Evolutionary conservation across 2,888 invertebrate species (phyloP), one percentile per base, ranked within the genome.

Genomic region (Rotaria magnacalcarata): DNA sequence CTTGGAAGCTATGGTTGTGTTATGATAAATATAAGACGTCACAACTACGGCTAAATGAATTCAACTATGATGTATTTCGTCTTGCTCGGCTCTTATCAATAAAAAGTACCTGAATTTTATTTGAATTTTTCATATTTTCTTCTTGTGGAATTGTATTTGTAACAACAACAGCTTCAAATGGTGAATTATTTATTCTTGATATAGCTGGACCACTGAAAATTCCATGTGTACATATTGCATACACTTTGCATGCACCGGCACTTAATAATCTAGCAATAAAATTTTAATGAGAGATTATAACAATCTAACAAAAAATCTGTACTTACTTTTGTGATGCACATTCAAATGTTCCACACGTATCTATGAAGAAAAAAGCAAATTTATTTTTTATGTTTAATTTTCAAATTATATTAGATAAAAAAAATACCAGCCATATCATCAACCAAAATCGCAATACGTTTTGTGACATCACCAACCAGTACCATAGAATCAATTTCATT

Each of bases 401-500:
- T 16, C 5, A 27, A 8, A 34, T 19, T 34, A 16, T 16, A 11
- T 19, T 6, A 16, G 19, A 19, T 16, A 10, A 67, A 41, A 34
- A 50, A 0, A 14, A 1, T 67, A 67, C 67, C 80, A 0, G 96
- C 96, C 96, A 97, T 96, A 90, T 97, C 97, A 90, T 97, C 97
- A 1, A 97, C 96, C 90, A 97, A 92, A 88, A 97, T 96, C 84
- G 96, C 96, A 56, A 95, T 94, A 89, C 95, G 93, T 90, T 95
- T 95, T 90, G 95, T 95, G 0, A 97, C 97, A 91, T 96, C 96
- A 88, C 97, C 97, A 16, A 97, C 96, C 86, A 97, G 92, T 11
- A 96, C 96, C 97, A 97, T 97, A 43, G 96, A 95, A 5, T 96
- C 96, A 0, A 97, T 96, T 92, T 97, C 96, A 91, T 96, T 97